These are phyloP conservation scores for Anguilla megastoma DNA, from an alignment of 2,797 vertebrate species.

Conservation along the genomic window DNA sequence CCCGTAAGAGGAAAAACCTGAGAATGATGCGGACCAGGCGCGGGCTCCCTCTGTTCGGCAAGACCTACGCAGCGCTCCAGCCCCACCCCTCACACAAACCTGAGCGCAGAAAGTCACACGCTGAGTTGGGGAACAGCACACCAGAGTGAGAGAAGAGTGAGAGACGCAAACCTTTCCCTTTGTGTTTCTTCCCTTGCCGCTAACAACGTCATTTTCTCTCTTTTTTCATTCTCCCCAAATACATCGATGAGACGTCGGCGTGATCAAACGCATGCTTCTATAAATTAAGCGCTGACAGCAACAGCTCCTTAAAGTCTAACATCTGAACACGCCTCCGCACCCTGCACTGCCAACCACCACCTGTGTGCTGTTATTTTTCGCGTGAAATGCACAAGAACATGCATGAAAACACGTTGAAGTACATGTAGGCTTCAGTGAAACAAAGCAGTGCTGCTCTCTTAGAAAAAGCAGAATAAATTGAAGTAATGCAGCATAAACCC, in stretches of 20 bases:
- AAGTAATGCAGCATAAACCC: neutral
- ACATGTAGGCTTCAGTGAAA: neutral
- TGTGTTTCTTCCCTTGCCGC: neutral
- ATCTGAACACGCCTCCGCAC: neutral
- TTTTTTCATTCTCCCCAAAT: neutral
- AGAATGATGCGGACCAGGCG: conserved; percentile 33
- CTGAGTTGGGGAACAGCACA: neutral
- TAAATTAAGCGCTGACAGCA: neutral
- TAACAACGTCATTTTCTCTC: neutral
- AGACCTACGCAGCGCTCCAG: conserved; percentile 41
- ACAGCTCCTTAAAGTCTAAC: conserved; percentile 1
- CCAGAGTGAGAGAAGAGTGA: neutral
- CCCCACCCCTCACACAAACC: conserved; percentile 19
- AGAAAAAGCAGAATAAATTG: neutral
- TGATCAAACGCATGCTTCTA: neutral
- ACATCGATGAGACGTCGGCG: neutral
- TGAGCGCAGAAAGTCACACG: neutral
- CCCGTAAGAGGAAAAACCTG: neutral
- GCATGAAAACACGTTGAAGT: neutral
- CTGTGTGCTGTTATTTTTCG: neutral
- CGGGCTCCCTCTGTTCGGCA: conserved; percentile 25
- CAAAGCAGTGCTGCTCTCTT: neutral
- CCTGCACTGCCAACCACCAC: too few species aligned
- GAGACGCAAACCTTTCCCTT: neutral
- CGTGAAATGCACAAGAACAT: neutral